These are phyloP conservation scores for Ligdia adustata DNA, from an alignment of 2,888 invertebrate genomes.

Conservation along the genomic window DNA sequence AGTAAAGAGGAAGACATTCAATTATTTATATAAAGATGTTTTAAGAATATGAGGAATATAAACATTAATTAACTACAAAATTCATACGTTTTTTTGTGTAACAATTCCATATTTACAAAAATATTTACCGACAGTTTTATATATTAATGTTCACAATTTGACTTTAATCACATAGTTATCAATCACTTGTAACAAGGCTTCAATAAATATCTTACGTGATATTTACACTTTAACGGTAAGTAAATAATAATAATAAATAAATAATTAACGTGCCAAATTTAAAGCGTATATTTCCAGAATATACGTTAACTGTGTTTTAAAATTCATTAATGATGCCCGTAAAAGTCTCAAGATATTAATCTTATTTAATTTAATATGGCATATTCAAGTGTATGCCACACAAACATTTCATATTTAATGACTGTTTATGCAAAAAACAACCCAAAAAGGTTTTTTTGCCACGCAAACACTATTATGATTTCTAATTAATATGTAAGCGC, in stretches of 20 bases:
- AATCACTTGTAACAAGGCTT: constrained; percentile 39
- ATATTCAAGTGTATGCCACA: neutral
- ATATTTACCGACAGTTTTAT: constrained; percentile 1
- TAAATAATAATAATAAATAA: constrained; percentile 9
- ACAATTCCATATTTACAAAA: constrained; percentile 13
- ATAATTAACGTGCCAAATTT: constrained; percentile 5
- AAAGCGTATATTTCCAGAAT: constrained; percentile 7
- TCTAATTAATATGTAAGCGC: too few species aligned
- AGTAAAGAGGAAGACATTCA: constrained; percentile 6
- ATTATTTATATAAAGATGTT: neutral
- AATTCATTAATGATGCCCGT: constrained; percentile 2
- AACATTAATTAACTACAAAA: neutral
- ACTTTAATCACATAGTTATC: constrained; percentile 28
- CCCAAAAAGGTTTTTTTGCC: constrained; percentile 19
- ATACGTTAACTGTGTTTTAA: constrained; percentile 1
- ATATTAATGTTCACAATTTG: constrained; percentile 6
- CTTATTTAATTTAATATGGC: constrained; percentile 2
- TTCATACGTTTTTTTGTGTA: neutral
- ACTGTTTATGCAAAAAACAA: constrained; percentile 5
- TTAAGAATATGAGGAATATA: neutral
- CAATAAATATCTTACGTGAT: constrained; percentile 38
- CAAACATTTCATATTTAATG: constrained; percentile 7
- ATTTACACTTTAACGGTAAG: constrained; percentile 49
- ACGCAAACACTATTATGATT: constrained; percentile 32
- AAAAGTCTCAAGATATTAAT: constrained; percentile 6